Conservation (phyloP, 2,797 vertebrate species). For the Tamandua tetradactyla region DNA sequence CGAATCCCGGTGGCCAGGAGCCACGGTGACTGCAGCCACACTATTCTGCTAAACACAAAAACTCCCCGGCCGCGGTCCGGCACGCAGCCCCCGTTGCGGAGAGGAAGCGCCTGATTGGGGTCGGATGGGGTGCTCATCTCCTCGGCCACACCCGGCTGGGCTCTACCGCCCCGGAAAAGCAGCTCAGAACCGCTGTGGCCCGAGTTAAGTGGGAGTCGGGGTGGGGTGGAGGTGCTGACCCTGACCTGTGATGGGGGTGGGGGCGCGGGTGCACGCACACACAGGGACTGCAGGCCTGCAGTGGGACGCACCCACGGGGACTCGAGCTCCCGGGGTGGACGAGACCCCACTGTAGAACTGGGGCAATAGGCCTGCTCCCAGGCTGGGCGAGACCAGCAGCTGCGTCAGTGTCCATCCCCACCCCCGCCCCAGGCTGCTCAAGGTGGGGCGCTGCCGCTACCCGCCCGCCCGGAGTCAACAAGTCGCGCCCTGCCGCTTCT, state of each 20-base stretch:
- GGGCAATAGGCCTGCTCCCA: too few relatives aligned
- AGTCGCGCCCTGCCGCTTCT: too few relatives aligned
- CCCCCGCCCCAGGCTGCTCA: too few relatives aligned
- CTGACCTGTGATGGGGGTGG: not conserved
- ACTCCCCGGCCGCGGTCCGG: not conserved
- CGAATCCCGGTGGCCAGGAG: not conserved
- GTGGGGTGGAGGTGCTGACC: not conserved
- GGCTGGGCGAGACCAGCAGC: too few relatives aligned
- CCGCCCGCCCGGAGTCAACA: not conserved
- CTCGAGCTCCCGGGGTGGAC: not conserved
- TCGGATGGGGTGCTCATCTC: too few relatives aligned
- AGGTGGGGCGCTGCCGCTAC: not conserved
- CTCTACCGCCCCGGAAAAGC: not conserved
- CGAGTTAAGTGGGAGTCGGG: not conserved
- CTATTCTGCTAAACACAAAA: not conserved
- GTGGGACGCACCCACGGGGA: rapidly evolving
- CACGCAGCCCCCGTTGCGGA: rapidly evolving
- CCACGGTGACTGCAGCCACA: too few relatives aligned
- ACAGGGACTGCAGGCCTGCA: not conserved
- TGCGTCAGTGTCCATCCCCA: not conserved
- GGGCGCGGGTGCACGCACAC: too few relatives aligned
- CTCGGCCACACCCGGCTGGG: not conserved
- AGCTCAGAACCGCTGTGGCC: not conserved
- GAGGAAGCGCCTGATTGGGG: not conserved
- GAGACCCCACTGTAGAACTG: not conserved